These are phyloP conservation scores for Meiosimyza decipiens DNA, from an alignment of 2,888 invertebrate genomes.

Conservation along the genomic window DNA sequence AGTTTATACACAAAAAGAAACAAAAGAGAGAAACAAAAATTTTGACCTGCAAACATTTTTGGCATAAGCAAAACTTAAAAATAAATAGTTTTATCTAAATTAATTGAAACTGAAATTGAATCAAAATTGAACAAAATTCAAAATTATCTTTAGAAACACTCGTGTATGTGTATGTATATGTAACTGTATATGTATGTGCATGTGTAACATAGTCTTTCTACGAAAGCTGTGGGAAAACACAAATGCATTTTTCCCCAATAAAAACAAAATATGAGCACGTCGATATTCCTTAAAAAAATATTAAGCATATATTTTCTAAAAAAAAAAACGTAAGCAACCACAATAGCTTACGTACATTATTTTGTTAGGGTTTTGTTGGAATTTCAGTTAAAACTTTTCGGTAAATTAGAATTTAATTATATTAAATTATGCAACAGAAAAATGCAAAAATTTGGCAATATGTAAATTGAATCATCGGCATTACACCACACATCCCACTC, in stretches of 20 bases:
- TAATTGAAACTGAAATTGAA: constrained; percentile 34
- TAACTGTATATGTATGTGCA: constrained; percentile 46
- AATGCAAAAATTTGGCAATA: background rate
- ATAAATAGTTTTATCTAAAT: constrained; percentile 45
- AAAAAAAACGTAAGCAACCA: constrained; percentile 33
- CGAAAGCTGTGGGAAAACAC: constrained; percentile 34
- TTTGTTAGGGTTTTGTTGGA: constrained; percentile 35
- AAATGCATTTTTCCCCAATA: constrained; percentile 20
- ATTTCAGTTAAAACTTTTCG: constrained; percentile 22
- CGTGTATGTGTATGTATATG: constrained; percentile 23
- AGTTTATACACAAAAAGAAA: too few relatives aligned
- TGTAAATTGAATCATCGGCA: constrained; percentile 16
- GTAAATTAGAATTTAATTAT: constrained; percentile 13
- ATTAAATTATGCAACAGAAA: background rate
- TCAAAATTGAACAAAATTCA: constrained; percentile 30
- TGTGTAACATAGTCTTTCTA: constrained; percentile 43
- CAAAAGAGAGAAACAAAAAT: too few relatives aligned
- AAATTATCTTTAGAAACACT: constrained; percentile 17
- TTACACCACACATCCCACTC: background rate
- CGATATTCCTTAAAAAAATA: constrained; percentile 55
- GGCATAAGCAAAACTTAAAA: constrained; percentile 26
- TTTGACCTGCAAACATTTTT: background rate
- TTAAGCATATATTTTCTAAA: constrained; percentile 35
- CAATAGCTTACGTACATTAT: constrained; percentile 35
- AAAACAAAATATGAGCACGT: constrained; percentile 55